Percentiles rank a stretch among this genome's conserved stretches.
phyloP scores from a whole-genome alignment of 2,113 vertebrate species.

The Calidris pugnax region DNA sequence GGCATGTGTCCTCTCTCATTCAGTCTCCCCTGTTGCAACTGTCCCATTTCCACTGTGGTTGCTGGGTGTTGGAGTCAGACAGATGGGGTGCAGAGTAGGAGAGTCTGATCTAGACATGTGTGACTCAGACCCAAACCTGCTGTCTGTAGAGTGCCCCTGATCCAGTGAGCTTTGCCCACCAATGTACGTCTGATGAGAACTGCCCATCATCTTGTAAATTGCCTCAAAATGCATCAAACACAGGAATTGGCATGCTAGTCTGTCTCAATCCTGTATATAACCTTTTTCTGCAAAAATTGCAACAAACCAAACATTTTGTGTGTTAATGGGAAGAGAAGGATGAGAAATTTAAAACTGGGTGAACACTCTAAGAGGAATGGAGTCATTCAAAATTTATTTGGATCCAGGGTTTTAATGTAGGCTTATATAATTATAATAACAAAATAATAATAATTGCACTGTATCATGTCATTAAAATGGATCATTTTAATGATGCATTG shows the following conservation, averaged over 20 bases:
- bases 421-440: background rate
- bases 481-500: background rate
- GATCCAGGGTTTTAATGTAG: background rate
- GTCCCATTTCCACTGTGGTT: background rate
- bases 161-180: background rate
- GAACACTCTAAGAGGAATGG: background rate
- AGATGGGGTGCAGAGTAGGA: too few relatives aligned
- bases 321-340: background rate
- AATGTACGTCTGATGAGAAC: background rate
- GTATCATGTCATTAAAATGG: background rate
- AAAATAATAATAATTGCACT: background rate
- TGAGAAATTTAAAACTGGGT: background rate
- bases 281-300: background rate
- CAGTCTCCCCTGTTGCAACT: background rate
- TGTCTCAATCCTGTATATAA: background rate
- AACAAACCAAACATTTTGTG: background rate
- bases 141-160: background rate
- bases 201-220: background rate
- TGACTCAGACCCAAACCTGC: fast-evolving
- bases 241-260: background rate
- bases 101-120: background rate
- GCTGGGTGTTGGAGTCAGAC: background rate
- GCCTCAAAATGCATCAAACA: background rate
- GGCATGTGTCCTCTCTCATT: fast-evolving
- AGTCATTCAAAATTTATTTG: background rate